Conservation (phyloP, 1,140 invertebrate species). For the Drosophila pectinifera region DNA sequence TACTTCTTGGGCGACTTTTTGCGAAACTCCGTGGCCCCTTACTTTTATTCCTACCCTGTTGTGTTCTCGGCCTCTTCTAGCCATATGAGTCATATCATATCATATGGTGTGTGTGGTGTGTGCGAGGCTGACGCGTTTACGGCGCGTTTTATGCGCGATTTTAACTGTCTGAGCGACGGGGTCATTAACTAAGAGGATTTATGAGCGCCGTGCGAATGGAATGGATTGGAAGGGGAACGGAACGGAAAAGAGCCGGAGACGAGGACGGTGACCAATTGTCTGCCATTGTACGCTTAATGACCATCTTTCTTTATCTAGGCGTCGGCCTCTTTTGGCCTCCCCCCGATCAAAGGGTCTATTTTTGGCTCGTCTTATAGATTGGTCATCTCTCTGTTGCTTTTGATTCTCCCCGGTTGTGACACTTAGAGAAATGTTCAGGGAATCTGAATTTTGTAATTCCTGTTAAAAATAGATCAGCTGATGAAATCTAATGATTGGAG, state of each 20-base stretch:
- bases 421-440: conserved; percentile 4
- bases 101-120: conserved; percentile 12
- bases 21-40: conserved; percentile 15
- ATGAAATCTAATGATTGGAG: neutral
- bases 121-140: conserved; percentile 56
- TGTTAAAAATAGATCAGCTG: too few species aligned
- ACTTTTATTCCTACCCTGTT: neutral
- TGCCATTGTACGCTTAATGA: conserved; percentile 52
- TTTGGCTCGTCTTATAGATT: conserved; percentile 54
- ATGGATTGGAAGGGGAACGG: conserved; percentile 33
- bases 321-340: conserved; percentile 17
- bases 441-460: too few species aligned
- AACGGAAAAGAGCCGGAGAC: conserved; percentile 11
- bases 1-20: conserved; percentile 14
- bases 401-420: neutral
- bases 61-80: conserved; percentile 25
- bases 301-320: conserved; percentile 48
- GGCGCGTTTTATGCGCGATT: conserved; percentile 70
- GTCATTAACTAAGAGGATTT: conserved; percentile 82
- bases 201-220: conserved; percentile 64
- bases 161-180: conserved; percentile 79
- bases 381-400: conserved; percentile 26
- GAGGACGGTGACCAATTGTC: conserved; percentile 58
- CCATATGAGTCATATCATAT: conserved; percentile 58
- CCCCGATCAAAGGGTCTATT: conserved; percentile 48